These are phyloP conservation scores for Drosophila lacicola DNA, from an alignment of 2,888 invertebrate species.

Conservation along the genomic window DNA sequence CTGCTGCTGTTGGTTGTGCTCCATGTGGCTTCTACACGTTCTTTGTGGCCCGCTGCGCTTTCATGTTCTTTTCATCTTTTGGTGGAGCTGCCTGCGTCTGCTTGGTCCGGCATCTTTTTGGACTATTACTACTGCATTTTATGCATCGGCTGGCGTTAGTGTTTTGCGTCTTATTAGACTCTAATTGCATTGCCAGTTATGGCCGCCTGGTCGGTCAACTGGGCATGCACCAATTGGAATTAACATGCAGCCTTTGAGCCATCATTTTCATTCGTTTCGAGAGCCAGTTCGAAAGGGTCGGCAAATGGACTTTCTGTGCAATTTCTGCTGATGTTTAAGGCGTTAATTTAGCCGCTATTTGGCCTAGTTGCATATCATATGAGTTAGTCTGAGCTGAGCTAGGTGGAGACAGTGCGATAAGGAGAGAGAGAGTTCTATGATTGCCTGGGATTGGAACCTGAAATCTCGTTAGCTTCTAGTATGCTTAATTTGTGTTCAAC, in stretches of 20 bases:
- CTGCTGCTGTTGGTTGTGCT: constrained; percentile 32
- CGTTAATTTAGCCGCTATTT: constrained; percentile 54
- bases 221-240: constrained; percentile 49
- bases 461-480: too few relatives aligned
- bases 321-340: constrained; percentile 26
- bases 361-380: constrained; percentile 54
- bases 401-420: not conserved
- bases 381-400: not conserved
- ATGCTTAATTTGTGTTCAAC: too few relatives aligned
- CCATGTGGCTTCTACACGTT: constrained; percentile 48
- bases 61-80: constrained; percentile 64
- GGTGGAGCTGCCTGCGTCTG: constrained; percentile 15
- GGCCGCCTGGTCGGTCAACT: constrained; percentile 34
- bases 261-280: not conserved
- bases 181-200: constrained; percentile 73
- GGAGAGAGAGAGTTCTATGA: not conserved
- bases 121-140: constrained; percentile 72
- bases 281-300: constrained; percentile 34
- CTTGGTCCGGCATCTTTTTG: constrained; percentile 20
- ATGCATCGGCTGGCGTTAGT: constrained; percentile 74
- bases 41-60: constrained; percentile 64
- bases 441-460: too few relatives aligned
- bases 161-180: constrained; percentile 78
- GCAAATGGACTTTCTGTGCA: constrained; percentile 41
- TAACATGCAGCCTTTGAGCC: constrained; percentile 18